phyloP scores from a whole-genome alignment of 1,140 invertebrate species.

The Leptinotarsa lineolata region DNA sequence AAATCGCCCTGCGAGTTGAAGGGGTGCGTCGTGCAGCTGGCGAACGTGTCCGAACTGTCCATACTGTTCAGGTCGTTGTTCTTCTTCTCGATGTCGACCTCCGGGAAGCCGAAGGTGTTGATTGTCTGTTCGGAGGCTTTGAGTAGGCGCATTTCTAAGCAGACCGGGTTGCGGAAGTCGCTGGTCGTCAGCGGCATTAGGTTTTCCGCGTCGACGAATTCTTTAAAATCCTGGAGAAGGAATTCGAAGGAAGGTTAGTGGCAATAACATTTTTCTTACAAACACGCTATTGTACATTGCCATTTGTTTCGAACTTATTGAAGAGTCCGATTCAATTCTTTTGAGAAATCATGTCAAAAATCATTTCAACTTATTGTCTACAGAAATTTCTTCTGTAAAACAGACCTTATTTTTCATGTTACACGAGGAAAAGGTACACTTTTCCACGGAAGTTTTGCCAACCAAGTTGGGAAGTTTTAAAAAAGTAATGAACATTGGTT shows the following conservation, averaged over 20 bases:
- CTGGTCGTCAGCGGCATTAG: conserved; percentile 81
- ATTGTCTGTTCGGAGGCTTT: conserved; percentile 56
- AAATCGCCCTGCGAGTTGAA: conserved; percentile 83
- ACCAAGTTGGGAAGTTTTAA: too few species aligned
- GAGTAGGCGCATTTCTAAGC: conserved; percentile 76
- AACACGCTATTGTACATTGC: neutral
- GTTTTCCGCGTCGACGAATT: conserved; percentile 84
- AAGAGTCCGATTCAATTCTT: too few species aligned
- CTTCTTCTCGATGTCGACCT: conserved; percentile 43
- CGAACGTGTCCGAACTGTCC: conserved; percentile 90
- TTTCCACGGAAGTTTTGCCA: too few species aligned
- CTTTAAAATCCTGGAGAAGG: conserved; percentile 79
- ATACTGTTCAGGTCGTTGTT: conserved; percentile 72
- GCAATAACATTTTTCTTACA: neutral
- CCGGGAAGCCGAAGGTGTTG: conserved; percentile 27
- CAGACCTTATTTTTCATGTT: too few species aligned
- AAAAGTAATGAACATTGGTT: too few species aligned
- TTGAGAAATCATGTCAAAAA: too few species aligned
- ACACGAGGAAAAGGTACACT: too few species aligned
- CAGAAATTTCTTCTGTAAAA: too few species aligned
- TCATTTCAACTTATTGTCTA: too few species aligned
- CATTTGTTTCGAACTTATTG: too few species aligned
- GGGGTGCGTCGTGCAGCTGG: conserved; percentile 93
- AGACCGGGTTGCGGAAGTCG: conserved; percentile 76
- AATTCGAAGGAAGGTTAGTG: neutral